A percentile compares a stretch with the other conserved stretches of the same genome.
Conservation (phyloP, 2,113 vertebrate species). For the Vanacampus margaritifer region DNA sequence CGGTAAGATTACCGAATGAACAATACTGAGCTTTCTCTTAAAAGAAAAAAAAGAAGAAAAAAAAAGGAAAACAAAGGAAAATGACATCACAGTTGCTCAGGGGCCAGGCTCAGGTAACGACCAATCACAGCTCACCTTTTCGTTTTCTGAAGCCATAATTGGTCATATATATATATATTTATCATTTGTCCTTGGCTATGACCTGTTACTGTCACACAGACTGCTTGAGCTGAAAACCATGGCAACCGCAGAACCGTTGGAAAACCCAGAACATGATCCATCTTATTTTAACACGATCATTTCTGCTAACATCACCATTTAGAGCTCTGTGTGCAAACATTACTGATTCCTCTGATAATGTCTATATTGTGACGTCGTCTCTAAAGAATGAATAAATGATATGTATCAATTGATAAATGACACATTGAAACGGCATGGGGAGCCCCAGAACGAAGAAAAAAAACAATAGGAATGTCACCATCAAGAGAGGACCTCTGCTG, state of each 20-base stretch:
- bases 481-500: slow-evolving; percentile 6
- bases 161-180: not conserved
- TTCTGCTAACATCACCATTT: not conserved
- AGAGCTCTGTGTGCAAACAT: not conserved
- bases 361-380: not conserved
- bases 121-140: too few species aligned
- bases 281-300: not conserved
- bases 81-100: too few species aligned
- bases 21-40: too few species aligned
- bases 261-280: not conserved
- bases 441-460: not conserved
- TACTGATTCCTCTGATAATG: not conserved
- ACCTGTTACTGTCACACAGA: not conserved
- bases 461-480: not conserved
- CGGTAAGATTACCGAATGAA: too few species aligned
- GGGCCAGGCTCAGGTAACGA: too few species aligned
- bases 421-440: not conserved
- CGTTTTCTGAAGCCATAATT: too few species aligned
- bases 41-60: too few species aligned
- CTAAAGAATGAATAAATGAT: not conserved
- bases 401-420: not conserved
- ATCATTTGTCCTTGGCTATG: not conserved
- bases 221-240: not conserved
- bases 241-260: not conserved
- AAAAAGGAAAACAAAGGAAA: too few species aligned